A percentile compares a stretch with the other conserved stretches of the same genome.
These are phyloP conservation scores for Cydia fagiglandana DNA, from an alignment of 1,140 invertebrate species.

Conservation along the genomic window DNA sequence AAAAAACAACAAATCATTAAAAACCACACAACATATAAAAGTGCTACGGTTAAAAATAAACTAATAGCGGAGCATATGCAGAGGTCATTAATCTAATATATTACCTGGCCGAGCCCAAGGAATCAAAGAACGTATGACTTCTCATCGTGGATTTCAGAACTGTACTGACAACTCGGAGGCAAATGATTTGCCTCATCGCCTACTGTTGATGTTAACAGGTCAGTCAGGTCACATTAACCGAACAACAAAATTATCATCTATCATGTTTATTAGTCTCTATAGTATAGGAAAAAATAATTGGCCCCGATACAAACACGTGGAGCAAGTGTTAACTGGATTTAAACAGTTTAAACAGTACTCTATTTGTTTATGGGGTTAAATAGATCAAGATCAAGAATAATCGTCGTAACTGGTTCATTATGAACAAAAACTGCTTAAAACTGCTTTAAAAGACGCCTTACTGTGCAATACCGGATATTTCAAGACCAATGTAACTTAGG, in stretches of 20 bases:
- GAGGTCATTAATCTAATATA: conserved; percentile 35
- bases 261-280: conserved; percentile 16
- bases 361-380: conserved; percentile 19
- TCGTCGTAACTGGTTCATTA: not conserved
- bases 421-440: not conserved
- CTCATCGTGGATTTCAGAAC: conserved; percentile 71
- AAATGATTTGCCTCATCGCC: conserved; percentile 72
- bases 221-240: conserved; percentile 59
- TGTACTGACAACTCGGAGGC: conserved; percentile 66
- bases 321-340: conserved; percentile 19
- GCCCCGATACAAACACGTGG: conserved; percentile 6
- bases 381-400: conserved; percentile 9
- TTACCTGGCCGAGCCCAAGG: conserved; percentile 74
- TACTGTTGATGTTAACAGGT: conserved; percentile 74
- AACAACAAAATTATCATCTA: conserved; percentile 36
- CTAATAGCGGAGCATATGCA: conserved; percentile 21
- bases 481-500: not conserved
- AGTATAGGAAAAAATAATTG: not conserved
- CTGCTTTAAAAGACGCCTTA: not conserved
- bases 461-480: conserved; percentile 10
- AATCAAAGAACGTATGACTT: conserved; percentile 74
- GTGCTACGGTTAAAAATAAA: not conserved
- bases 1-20: not conserved
- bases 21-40: conserved; percentile 14
- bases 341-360: not conserved